phyloP scores from a whole-genome alignment of 1,140 invertebrate genomes.

The Diorhabda carinulata region DNA sequence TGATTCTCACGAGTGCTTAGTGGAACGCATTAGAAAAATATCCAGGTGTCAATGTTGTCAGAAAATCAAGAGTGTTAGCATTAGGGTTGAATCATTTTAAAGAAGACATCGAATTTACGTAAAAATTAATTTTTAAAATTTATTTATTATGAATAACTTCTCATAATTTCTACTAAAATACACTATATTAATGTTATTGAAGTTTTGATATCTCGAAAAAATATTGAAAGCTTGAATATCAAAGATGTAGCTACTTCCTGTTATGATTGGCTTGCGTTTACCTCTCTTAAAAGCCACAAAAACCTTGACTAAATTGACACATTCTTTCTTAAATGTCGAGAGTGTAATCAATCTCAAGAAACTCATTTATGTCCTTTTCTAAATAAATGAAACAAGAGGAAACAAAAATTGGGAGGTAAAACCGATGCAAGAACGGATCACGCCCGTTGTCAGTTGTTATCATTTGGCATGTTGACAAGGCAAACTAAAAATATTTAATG shows the following conservation, averaged over 20 bases:
- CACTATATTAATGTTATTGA: background rate
- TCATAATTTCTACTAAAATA: too few species aligned
- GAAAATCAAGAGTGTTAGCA: too few species aligned
- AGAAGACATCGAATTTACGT: too few species aligned
- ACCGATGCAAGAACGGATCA: background rate
- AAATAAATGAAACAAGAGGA: conserved; percentile 3
- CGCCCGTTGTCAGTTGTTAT: background rate
- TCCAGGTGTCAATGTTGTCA: too few species aligned
- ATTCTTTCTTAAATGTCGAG: background rate
- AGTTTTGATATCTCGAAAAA: background rate
- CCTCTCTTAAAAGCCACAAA: background rate
- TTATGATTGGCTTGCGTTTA: background rate
- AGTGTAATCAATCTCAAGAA: conserved; percentile 2
- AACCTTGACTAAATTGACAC: background rate
- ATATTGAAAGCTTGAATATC: background rate
- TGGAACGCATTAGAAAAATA: too few species aligned
- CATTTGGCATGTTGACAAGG: conserved; percentile 1
- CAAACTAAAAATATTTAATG: background rate
- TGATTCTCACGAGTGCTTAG: too few species aligned
- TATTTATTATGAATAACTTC: too few species aligned
- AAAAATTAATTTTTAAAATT: too few species aligned
- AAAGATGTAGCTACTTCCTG: background rate
- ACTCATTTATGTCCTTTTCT: conserved; percentile 2
- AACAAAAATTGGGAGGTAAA: conserved; percentile 2
- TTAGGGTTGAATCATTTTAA: too few species aligned